A percentile compares a stretch with the other conserved stretches of the same genome.
Conservation (phyloP, 2,888 invertebrate genomes). For the Acronicta psi region DNA sequence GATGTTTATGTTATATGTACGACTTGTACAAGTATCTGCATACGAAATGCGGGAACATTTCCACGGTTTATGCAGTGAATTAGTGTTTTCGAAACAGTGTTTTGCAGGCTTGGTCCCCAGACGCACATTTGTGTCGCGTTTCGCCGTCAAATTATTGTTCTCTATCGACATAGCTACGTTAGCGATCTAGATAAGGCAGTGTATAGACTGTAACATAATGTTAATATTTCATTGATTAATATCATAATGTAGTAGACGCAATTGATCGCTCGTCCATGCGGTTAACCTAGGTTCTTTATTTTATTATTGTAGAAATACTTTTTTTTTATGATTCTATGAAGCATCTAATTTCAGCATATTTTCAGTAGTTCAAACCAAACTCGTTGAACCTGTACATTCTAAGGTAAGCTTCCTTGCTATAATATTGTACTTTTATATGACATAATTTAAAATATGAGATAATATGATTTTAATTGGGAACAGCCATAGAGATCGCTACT, state of each 20-base stretch:
- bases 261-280: no score
- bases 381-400: no score
- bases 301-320: no score
- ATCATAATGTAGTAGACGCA: no score
- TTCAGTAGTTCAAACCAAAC: no score
- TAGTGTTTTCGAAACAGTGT: slow-evolving; percentile 47
- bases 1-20: slow-evolving; percentile 66
- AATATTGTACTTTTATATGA: no score
- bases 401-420: no score
- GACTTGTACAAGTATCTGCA: slow-evolving; percentile 45
- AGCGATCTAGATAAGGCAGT: slow-evolving; percentile 6
- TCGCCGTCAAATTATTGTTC: slow-evolving; percentile 38
- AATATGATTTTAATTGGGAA: slow-evolving; percentile 14
- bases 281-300: no score
- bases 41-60: slow-evolving; percentile 60
- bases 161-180: slow-evolving; percentile 9
- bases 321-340: no score
- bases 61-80: slow-evolving; percentile 54
- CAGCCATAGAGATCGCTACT: slow-evolving; percentile 28
- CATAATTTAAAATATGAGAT: no score
- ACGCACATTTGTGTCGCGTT: slow-evolving; percentile 46
- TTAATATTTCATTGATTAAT: slow-evolving; percentile 16
- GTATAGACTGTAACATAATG: slow-evolving; percentile 5
- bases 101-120: slow-evolving; percentile 38
- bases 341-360: no score